Conservation (phyloP, 23 tunicate species). For the Phallusia fumigata region DNA sequence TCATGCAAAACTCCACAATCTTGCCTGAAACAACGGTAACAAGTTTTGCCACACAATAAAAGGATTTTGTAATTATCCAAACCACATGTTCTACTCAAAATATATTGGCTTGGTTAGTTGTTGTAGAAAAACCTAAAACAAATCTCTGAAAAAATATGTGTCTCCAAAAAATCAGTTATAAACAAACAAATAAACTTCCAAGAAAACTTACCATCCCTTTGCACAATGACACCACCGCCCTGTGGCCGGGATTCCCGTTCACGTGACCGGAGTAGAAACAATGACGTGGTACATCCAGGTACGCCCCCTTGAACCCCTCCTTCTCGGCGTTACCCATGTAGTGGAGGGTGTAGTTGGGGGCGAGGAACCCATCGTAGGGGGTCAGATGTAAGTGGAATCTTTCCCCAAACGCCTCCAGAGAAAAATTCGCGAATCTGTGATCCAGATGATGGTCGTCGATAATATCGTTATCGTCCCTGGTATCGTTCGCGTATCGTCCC, state of each 20-base stretch:
- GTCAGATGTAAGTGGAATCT: slow-evolving; percentile 57
- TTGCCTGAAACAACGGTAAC: too few relatives aligned
- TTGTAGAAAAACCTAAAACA: too few relatives aligned
- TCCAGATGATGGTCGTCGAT: slow-evolving; percentile 31
- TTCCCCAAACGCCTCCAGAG: slow-evolving; percentile 73
- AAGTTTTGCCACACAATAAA: too few relatives aligned
- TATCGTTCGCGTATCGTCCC: slow-evolving; percentile 30
- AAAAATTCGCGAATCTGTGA: slow-evolving; percentile 67
- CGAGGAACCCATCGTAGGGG: slow-evolving; percentile 75
- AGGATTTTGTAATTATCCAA: too few relatives aligned
- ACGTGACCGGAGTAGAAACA: slow-evolving; percentile 90
- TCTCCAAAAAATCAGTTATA: too few relatives aligned
- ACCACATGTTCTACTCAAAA: too few relatives aligned
- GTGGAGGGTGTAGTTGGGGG: slow-evolving; percentile 86
- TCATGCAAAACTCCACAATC: too few relatives aligned
- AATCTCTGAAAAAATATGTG: too few relatives aligned
- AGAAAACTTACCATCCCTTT: slow-evolving; percentile 74
- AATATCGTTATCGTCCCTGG: not conserved
- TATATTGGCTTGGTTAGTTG: too few relatives aligned
- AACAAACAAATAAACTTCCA: too few relatives aligned
- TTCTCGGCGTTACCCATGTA: slow-evolving; percentile 52
- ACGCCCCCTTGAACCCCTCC: slow-evolving; percentile 40
- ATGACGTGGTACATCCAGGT: slow-evolving; percentile 69
- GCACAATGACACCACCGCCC: slow-evolving; percentile 77
- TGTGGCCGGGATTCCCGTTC: slow-evolving; percentile 56